Evolutionary conservation across 2,888 invertebrate genomes (phyloP), one percentile per base, ranked within the genome.

Genomic region (Barypeithes pellucidus): DNA sequence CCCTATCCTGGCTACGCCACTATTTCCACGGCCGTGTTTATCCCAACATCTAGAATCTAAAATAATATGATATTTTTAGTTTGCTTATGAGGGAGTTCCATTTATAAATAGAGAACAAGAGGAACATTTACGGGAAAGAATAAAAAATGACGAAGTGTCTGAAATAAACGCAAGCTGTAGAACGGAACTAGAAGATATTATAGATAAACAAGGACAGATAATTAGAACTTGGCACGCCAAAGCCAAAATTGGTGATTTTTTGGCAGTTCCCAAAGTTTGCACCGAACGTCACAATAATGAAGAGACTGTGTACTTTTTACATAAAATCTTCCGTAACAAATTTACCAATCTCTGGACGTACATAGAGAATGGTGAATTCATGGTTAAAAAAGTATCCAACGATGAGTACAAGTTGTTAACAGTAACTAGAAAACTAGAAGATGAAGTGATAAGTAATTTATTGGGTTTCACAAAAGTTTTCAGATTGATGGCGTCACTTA

Each of bases 391-490:
- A 81, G 82, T 87, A 1, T 73, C 81, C 1, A 16, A 75, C 8
- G 78, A 82, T 3, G 82, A 85, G 33, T 82, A 84, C n/a, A n/a
- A 77, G 41, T 69, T 77, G 41, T 77, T 86, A 39, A 78, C 81
- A 60, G 76, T 82, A 8, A 83, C 85, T 75, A 83, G 85, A 50
- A 81, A 81, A 78, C 80, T 91, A 71, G 87, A 91, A 80, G 84
- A 89, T 3, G 85, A 87, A 62, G 80, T 91, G 8, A 80, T 90
- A 69, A 84, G 85, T 36, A 83, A 88, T 72, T 84, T 91, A 62
- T 81, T 89, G 61, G 94, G 94, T 5, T 94, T 94, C 81, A 89
- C 92, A 0, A 88, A 88, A 80, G 85, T 95, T 11, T 91, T 94
- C 72, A 84, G 89, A 14, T 82, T 92, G 0, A 82, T 95, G n/a